Base-by-base conservation (phyloP, 1,140 invertebrate genomes). In the Tyrophagus putrescentiae region DNA sequence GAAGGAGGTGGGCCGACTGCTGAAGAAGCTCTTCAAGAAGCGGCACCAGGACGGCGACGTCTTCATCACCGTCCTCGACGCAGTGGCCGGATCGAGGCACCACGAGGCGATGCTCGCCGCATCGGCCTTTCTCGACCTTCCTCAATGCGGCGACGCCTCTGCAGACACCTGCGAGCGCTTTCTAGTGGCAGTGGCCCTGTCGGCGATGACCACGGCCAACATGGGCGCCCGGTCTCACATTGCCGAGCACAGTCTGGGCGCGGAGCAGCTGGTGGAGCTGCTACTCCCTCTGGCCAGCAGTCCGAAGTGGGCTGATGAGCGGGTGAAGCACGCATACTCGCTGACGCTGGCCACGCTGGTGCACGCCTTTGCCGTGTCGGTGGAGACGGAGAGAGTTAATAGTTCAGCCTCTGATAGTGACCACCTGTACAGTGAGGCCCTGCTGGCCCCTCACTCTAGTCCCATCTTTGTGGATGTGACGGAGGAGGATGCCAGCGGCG, bases 141-240 rank as follows among this genome's bases (percentile, higher is more conserved):
- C 61, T 7, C 41, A 42, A 33, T 58, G 45, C 50, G 31, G 57
- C 23, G 48, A 64, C 39, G 29, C 60, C 23, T 27, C 13, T 3
- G 52, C 25, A n/a, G 60, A 59, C 31, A 18, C 41, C 39, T 23
- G 54, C 41, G 63, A 64, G 53, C 42, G 63, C 28, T 64, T 63
- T 57, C 42, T 64, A 39, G 29, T 56, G 1, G 23, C 33, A 25
- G 31, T 50, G 4, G 18, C 61, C 4, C 45, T 48, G 34, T 39
- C 57, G 3, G 50, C 21, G 11, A 28, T 59, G 3, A 60, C 61
- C 32, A n/a, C n/a, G n/a, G n/a, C 31, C 11, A 21, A 57, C 7
- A 34, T 60, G 53, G 60, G 41, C 48, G 31, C 25, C 29, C 27
- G 9, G 7, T 27, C 31, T 9, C 27, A 31, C 23, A 21, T 33